Evolutionary conservation across 1,140 invertebrate species (phyloP).

Genomic region (Lineus longissimus): DNA sequence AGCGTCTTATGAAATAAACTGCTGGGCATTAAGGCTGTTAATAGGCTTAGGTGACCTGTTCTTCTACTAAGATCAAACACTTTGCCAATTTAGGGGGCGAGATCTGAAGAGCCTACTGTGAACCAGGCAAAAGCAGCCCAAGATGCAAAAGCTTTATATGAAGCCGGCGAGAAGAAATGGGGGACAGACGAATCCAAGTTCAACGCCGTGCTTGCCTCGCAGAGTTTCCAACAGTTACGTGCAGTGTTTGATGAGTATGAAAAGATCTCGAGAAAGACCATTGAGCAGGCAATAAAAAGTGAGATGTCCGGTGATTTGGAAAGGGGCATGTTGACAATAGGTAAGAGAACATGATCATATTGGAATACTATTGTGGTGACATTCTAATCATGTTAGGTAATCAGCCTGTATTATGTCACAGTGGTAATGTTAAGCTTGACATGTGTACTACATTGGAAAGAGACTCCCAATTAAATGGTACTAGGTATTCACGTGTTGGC

Average conservation of each 20-base stretch:
- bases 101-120: background rate
- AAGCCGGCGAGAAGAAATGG: conserved; percentile 55
- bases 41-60: no score
- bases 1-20: no score
- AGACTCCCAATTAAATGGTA: no score
- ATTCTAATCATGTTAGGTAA: background rate
- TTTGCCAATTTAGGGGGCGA: no score
- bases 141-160: conserved; percentile 38
- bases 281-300: conserved; percentile 46
- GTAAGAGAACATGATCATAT: conserved; percentile 28
- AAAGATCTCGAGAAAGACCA: conserved; percentile 34
- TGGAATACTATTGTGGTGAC: background rate
- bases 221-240: conserved; percentile 46
- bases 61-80: no score
- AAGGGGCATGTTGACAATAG: conserved; percentile 45
- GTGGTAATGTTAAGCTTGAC: no score
- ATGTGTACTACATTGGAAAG: no score
- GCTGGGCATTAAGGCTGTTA: no score
- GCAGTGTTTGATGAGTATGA: conserved; percentile 51
- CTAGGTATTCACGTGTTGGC: no score
- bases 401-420: no score
- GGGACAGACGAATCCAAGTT: conserved; percentile 58
- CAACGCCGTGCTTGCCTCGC: conserved; percentile 44
- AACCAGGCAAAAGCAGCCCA: conserved; percentile 45
- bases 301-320: conserved; percentile 55